Evolutionary conservation across 1,140 invertebrate genomes (phyloP).

Genomic region (Drosophila bipectinata): DNA sequence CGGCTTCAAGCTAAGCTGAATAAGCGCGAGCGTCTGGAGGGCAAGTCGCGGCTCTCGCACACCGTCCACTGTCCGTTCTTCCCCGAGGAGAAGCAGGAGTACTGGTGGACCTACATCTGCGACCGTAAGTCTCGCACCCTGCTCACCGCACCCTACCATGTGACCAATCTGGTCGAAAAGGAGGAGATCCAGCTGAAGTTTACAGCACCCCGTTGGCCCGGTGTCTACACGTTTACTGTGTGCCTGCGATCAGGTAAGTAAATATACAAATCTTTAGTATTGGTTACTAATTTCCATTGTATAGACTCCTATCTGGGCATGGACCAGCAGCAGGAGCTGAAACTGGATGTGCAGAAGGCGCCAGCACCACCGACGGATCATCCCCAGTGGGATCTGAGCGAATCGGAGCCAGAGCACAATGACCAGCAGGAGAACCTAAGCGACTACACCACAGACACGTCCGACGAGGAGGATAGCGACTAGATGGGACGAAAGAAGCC

Average conservation of each 20-base stretch:
- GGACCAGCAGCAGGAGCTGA: slow-evolving; percentile 95
- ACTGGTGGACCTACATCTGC: slow-evolving; percentile 99
- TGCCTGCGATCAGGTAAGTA: slow-evolving; percentile 90
- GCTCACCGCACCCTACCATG: slow-evolving; percentile 95
- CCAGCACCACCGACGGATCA: slow-evolving; percentile 95
- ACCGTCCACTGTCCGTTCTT: slow-evolving; percentile 98
- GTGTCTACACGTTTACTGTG: slow-evolving; percentile 96
- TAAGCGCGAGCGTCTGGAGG: slow-evolving; percentile 95
- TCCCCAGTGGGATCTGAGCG: slow-evolving; percentile 98
- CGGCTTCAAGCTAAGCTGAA: slow-evolving; percentile 90
- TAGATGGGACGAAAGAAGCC: slow-evolving; percentile 41
- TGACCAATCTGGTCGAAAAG: slow-evolving; percentile 91
- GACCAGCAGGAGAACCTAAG: slow-evolving; percentile 87
- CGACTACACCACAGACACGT: slow-evolving; percentile 87
- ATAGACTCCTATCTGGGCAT: slow-evolving; percentile 97
- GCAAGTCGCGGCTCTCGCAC: slow-evolving; percentile 97
- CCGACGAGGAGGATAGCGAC: slow-evolving; percentile 85
- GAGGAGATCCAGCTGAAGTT: slow-evolving; percentile 97
- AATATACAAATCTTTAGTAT: not conserved
- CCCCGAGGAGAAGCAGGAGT: slow-evolving; percentile 98
- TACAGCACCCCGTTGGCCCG: slow-evolving; percentile 96
- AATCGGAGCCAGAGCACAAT: slow-evolving; percentile 93
- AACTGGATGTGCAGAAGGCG: slow-evolving; percentile 98
- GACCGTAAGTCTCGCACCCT: slow-evolving; percentile 96
- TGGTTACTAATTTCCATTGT: not conserved